Evolutionary conservation across 2,113 vertebrate species (phyloP), one percentile per base, ranked within the genome.

Genomic region (Albula glossodonta): DNA sequence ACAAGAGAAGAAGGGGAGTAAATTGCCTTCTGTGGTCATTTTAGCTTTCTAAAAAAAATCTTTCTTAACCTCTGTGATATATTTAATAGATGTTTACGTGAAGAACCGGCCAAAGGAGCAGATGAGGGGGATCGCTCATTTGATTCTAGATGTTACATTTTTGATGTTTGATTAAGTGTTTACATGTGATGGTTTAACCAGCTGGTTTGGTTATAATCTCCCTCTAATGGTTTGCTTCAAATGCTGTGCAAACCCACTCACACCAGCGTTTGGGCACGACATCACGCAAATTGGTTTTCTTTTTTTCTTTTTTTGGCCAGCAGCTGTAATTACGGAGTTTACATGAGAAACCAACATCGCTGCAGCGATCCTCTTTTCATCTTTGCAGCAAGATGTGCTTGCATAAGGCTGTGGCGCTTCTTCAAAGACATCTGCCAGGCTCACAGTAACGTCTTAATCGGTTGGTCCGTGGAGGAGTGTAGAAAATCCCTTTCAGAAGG

Each of bases 1-100:
- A 95, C 93, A 96, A 94, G 95, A 96, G 94, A 93, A 93, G 92
- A 93, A 94, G 92, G 93, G 92, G 93, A 94, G 93, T 93, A 93
- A 94, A 95, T 95, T 94, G 92, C 94, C 93, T 94, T 93, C 91
- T 85, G 50, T 85, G 84, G 89, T 95, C 94, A 95, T 96, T 95
- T 95, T 91, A 87, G 91, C 88, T 52, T 80, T 87, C 91, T 91
- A 88, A 89, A 91, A 91, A 92, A 86, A 89, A 87, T 89, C 51
- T 66, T 63, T 31, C 84, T 74, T 74, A 74, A 78, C 25, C 80
- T 17, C 13, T 49, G 66, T 25, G 85, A 84, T 86, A 86, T 87
- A 85, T 92, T 91, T 90, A 90, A 93, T 93, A 91, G 93, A 94
- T 93, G 81, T 90, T 89, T 25, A 13, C n/a, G 6, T 15, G 17